Base-by-base conservation (phyloP, 2,888 invertebrate species). In the Lysandra coridon region DNA sequence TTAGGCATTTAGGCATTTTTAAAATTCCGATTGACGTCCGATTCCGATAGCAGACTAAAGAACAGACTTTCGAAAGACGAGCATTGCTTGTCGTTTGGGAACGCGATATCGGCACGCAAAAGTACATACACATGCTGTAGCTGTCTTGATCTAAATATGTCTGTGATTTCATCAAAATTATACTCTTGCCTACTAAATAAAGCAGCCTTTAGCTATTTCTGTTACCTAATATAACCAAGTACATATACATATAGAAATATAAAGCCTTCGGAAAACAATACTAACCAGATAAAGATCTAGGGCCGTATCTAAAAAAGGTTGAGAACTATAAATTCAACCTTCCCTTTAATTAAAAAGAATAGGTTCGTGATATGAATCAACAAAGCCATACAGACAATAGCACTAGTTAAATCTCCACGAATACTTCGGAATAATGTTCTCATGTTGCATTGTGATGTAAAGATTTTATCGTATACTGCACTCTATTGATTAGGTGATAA, bases 391-490 rank as follows among this genome's bases (percentile, higher is more conserved):
- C 44, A 75, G 75, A 75, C 53, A 75, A 75, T 73, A 17, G 17
- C 44, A 69, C 69, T 69, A 78, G 69, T 69, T 57, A 79, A n/a
- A 60, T 79, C 73, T 60, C 73, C 73, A 78, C 78, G 78, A 73
- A 78, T 78, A 78, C 78, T 78, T 78, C 57, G 60, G 49, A 17
- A 73, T 78, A 78, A 74, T 73, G 73, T 57, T 78, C 57, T n/a
- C 49, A 49, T 49, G 75, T 30, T 14, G 44, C 30, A 30, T 49
- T 75, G 49, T 75, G 75, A 75, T 30, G 53, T 12, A 30, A 6
- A 49, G 49, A 75, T 49, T 49, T 44, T 75, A 53, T 75, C 53
- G 49, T 53, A 75, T 53, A 49, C 2, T 53, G 14, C 4, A 23
- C 30, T 30, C 14, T 75, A 75, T 30, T 49, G 1, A 49, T 44